Evolutionary conservation across 2,113 vertebrate genomes (phyloP).

Genomic region (Cheirogaleus medius): DNA sequence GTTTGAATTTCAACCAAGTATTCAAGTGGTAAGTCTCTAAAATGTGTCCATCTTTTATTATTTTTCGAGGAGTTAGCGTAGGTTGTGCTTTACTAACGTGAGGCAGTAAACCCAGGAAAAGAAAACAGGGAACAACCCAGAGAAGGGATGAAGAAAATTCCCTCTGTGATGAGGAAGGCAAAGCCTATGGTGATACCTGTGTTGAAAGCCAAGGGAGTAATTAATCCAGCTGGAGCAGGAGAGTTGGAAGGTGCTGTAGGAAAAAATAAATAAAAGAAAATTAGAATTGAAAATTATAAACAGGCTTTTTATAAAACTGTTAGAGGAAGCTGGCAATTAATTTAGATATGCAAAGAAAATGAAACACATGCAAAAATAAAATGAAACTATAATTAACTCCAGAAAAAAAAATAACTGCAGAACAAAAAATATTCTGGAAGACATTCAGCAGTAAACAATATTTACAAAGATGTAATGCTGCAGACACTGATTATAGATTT

Average conservation of each 20-base stretch:
- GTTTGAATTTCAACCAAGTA: background rate
- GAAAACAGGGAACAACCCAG: background rate
- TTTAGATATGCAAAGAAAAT: background rate
- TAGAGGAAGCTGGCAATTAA: background rate
- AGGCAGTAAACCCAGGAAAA: background rate
- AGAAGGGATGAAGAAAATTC: background rate
- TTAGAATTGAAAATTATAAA: background rate
- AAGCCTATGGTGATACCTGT: background rate
- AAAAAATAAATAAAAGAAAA: background rate
- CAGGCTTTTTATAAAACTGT: background rate
- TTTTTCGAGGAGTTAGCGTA: background rate
- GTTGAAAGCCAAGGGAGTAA: background rate
- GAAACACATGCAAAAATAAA: constrained; percentile 28
- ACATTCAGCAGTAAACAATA: background rate
- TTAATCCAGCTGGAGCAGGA: background rate
- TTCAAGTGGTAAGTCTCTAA: background rate
- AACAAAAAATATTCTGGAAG: background rate
- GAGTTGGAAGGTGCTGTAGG: background rate
- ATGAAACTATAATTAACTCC: background rate
- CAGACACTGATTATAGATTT: background rate
- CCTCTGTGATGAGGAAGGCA: background rate
- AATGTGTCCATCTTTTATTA: background rate
- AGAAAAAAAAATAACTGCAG: background rate
- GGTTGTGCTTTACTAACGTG: background rate
- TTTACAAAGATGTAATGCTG: background rate